Evolutionary conservation across 1,140 invertebrate species (phyloP).

Genomic region (Ips typographus): DNA sequence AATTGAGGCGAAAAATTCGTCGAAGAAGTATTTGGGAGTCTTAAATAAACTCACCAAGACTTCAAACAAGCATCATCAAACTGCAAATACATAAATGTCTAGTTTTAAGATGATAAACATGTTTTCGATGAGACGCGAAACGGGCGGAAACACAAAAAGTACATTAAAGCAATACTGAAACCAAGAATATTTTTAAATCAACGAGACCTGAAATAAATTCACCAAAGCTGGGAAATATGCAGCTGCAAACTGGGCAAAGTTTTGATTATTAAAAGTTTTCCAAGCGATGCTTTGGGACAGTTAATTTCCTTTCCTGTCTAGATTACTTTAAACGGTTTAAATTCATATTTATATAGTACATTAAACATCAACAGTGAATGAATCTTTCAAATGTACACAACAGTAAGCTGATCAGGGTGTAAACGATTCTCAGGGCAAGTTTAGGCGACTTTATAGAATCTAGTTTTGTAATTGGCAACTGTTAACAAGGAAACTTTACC

Average conservation of each 20-base stretch:
- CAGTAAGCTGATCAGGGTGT: too few species aligned
- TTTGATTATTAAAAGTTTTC: conserved; percentile 1
- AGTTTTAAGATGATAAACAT: neutral
- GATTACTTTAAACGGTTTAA: neutral
- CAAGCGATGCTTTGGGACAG: neutral
- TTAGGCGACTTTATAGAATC: too few species aligned
- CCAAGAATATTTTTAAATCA: neutral
- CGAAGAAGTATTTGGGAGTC: too few species aligned
- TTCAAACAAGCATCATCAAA: neutral
- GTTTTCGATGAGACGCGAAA: neutral
- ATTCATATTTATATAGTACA: too few species aligned
- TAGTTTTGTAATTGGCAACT: neutral
- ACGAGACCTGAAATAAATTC: neutral
- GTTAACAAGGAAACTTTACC: conserved; percentile 1
- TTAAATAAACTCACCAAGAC: too few species aligned
- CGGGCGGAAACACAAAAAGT: neutral
- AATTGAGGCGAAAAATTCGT: too few species aligned
- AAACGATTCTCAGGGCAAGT: too few species aligned
- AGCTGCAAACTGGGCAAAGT: neutral
- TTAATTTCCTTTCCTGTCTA: conserved; percentile 3
- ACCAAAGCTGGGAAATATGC: neutral
- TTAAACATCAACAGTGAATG: too few species aligned
- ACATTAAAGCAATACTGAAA: neutral
- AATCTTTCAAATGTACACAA: too few species aligned
- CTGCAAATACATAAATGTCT: neutral